Conservation (phyloP, 2,888 invertebrate species). For the Norana najaformis region DNA sequence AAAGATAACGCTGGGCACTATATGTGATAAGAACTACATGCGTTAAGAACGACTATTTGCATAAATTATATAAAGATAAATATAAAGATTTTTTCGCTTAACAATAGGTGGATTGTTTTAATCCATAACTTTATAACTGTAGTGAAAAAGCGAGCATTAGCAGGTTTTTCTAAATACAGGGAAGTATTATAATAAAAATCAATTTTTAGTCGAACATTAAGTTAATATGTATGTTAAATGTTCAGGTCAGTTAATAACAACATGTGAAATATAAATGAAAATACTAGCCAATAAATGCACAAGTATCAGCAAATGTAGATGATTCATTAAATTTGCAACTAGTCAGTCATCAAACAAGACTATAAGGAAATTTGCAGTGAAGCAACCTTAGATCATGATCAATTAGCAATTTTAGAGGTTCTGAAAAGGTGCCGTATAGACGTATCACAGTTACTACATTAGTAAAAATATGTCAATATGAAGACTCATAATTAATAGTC, state of each 20-base stretch:
- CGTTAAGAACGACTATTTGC: not conserved
- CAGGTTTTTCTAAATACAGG: not conserved
- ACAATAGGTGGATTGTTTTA: not conserved
- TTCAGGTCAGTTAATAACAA: not conserved
- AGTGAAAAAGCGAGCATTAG: not conserved
- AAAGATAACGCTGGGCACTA: too few relatives aligned
- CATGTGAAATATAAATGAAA: not conserved
- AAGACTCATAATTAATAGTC: too few relatives aligned
- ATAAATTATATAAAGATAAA: not conserved
- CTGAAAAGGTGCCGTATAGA: too few relatives aligned
- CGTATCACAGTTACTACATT: too few relatives aligned
- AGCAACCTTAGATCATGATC: not conserved
- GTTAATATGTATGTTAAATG: not conserved
- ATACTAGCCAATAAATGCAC: not conserved
- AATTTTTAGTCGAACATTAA: not conserved
- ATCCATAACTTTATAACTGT: not conserved
- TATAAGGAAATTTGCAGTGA: not conserved
- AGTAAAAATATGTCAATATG: too few relatives aligned
- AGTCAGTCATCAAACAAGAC: too few relatives aligned
- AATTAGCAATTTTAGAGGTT: not conserved
- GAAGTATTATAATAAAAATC: not conserved
- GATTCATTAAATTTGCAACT: not conserved
- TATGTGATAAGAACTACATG: too few relatives aligned
- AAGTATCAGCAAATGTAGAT: not conserved
- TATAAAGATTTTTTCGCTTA: not conserved